Conservation (phyloP, 2,797 vertebrate genomes). For the Scolopax bukidnonensis region DNA sequence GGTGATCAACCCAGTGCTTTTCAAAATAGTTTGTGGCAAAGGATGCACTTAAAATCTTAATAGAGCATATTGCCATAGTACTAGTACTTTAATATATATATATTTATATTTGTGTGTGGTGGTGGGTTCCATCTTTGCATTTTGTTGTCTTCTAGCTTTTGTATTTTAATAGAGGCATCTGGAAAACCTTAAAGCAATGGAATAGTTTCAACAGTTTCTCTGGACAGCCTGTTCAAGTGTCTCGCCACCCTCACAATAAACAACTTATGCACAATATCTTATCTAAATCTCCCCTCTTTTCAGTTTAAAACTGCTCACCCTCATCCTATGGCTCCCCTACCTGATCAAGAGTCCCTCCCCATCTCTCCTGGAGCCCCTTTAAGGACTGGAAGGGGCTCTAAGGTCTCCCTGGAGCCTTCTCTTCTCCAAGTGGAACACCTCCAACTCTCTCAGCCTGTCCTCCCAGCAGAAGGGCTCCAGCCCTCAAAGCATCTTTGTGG, state of each 20-base stretch:
- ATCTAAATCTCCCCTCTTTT: background rate
- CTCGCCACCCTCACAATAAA: background rate
- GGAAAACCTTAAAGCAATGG: background rate
- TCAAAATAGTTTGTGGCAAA: background rate
- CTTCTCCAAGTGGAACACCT: background rate
- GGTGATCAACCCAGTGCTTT: background rate
- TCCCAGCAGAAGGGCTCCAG: background rate
- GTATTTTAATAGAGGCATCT: background rate
- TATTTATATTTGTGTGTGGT: too few relatives aligned
- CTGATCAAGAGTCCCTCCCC: background rate
- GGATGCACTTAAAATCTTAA: background rate
- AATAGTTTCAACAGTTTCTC: background rate
- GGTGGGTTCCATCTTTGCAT: background rate
- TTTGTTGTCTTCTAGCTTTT: background rate
- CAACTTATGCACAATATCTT: background rate
- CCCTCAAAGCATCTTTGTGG: background rate
- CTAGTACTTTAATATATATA: background rate
- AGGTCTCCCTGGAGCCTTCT: background rate
- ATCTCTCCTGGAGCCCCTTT: background rate
- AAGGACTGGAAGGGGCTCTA: too few relatives aligned
- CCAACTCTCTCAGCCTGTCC: background rate
- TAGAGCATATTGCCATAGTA: accelerated
- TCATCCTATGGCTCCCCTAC: background rate
- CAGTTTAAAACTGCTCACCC: accelerated
- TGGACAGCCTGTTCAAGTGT: background rate